These are phyloP conservation scores for Spongilla lacustris DNA, from an alignment of 37 sponge, comb jelly and placozoan genomes.

Conservation along the genomic window DNA sequence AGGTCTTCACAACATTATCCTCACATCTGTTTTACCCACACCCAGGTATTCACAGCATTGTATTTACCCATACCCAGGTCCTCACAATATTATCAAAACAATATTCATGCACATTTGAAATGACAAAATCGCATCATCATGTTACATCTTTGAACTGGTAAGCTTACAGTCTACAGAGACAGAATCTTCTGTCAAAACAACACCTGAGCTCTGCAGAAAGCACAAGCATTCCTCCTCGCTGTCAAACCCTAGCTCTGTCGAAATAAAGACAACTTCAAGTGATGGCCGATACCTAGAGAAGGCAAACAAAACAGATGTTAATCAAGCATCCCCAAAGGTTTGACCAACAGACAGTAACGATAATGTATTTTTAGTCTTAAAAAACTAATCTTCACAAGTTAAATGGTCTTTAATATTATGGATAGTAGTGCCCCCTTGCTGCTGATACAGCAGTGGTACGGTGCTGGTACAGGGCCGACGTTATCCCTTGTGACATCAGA, in stretches of 20 bases:
- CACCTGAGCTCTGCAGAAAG: conserved; percentile 50
- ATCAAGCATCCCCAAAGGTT: neutral
- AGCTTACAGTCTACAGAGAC: conserved; percentile 47
- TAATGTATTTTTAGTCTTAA: too few relatives aligned
- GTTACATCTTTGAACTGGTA: conserved; percentile 26
- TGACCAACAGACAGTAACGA: too few relatives aligned
- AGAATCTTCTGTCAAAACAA: conserved; percentile 34
- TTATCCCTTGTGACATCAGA: neutral
- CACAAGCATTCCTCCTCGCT: conserved; percentile 54
- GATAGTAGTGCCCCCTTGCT: neutral
- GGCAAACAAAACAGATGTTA: neutral
- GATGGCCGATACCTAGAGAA: conserved; percentile 77
- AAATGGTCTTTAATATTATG: neutral
- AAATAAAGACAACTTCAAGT: conserved; percentile 52
- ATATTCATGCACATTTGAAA: neutral
- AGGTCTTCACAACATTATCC: too few relatives aligned
- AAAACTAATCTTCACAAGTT: neutral
- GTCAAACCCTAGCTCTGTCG: conserved; percentile 60
- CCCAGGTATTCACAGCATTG: too few relatives aligned
- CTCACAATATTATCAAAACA: neutral
- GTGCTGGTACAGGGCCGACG: neutral
- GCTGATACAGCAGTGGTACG: too few relatives aligned
- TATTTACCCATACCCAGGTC: too few relatives aligned
- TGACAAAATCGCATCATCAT: neutral
- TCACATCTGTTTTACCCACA: too few relatives aligned